phyloP scores from a whole-genome alignment of 2,888 invertebrate genomes.

The Phalera bucephala region DNA sequence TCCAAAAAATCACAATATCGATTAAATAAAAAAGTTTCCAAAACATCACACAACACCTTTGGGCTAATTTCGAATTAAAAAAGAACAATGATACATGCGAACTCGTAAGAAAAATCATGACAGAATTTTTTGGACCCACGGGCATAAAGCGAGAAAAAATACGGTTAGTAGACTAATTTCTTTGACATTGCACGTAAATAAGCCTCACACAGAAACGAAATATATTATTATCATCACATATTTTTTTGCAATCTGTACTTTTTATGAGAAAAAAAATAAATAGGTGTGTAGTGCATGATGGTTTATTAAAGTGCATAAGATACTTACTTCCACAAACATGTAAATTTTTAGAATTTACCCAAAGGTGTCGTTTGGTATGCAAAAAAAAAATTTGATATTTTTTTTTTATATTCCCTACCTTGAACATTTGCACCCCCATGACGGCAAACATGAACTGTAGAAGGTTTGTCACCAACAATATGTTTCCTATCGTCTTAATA shows the following conservation, averaged over 20 bases:
- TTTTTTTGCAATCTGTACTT: too few relatives aligned
- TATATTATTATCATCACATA: too few relatives aligned
- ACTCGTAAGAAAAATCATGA: conserved; percentile 29
- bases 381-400: conserved; percentile 21
- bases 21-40: conserved; percentile 23
- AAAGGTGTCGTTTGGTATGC: conserved; percentile 67
- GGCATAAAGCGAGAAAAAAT: conserved; percentile 45
- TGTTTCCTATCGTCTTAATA: conserved; percentile 99
- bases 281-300: too few relatives aligned
- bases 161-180: conserved; percentile 55
- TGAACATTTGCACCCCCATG: conserved; percentile 99
- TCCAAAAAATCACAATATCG: conserved; percentile 69
- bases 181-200: conserved; percentile 39
- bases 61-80: conserved; percentile 49
- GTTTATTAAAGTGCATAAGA: conserved; percentile 28
- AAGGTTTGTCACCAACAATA: conserved; percentile 99
- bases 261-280: too few relatives aligned
- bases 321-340: conserved; percentile 55
- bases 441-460: conserved; percentile 99
- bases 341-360: conserved; percentile 54
- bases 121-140: conserved; percentile 77
- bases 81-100: conserved; percentile 48
- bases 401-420: conserved; percentile 88
- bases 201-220: conserved; percentile 68
- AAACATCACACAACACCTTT: conserved; percentile 75